Conservation (phyloP, 2,797 vertebrate species). For the Acanthurus lineatus region DNA sequence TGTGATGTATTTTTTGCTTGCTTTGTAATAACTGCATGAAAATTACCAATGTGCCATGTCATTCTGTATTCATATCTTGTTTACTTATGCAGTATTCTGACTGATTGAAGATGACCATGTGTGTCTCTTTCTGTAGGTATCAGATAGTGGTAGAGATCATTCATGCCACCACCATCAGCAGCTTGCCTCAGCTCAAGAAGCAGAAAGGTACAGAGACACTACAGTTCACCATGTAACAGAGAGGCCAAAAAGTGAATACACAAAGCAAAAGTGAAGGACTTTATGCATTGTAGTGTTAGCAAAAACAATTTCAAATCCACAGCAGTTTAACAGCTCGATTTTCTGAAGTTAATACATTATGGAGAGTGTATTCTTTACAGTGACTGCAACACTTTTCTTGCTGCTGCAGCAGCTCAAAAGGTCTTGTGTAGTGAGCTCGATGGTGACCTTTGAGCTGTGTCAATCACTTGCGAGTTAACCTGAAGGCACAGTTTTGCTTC, state of each 20-base stretch:
- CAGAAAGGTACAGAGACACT: slow-evolving; percentile 90
- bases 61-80: background rate
- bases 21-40: background rate
- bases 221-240: background rate
- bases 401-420: background rate
- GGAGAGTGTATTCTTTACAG: background rate
- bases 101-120: background rate
- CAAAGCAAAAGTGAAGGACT: background rate
- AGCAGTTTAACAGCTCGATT: background rate
- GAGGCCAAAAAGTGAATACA: background rate
- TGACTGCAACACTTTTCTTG: background rate
- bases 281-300: background rate
- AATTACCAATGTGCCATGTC: background rate
- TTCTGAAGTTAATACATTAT: background rate
- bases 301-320: background rate
- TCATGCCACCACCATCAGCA: slow-evolving; percentile 98
- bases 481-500: background rate
- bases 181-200: slow-evolving; percentile 95
- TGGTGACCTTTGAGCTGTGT: slow-evolving; percentile 14
- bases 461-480: background rate
- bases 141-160: slow-evolving; percentile 99
- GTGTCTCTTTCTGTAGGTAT: slow-evolving; percentile 86
- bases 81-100: background rate
- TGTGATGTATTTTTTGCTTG: background rate
- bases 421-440: background rate